Percentiles rank a stretch among this genome's conserved stretches.
These are phyloP conservation scores for Microtus montanus DNA, from an alignment of 2,113 vertebrate genomes.

Conservation along the genomic window DNA sequence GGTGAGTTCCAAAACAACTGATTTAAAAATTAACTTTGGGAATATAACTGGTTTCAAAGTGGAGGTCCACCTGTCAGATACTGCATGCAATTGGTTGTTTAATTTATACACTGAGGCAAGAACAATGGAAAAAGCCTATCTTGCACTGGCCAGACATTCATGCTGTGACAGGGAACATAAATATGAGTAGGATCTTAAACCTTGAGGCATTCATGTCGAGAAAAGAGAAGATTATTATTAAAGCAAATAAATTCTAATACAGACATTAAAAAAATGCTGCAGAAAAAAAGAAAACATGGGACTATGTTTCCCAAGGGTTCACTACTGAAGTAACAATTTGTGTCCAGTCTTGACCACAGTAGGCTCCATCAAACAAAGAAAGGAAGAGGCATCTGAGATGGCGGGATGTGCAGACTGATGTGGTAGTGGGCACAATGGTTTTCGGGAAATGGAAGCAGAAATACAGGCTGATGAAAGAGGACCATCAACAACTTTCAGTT, in stretches of 20 bases:
- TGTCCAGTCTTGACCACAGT: neutral
- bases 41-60: slow-evolving; percentile 66
- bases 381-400: neutral
- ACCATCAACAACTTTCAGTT: slow-evolving; percentile 1
- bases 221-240: slow-evolving; percentile 43
- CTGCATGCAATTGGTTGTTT: slow-evolving; percentile 79
- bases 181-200: slow-evolving; percentile 25
- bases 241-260: slow-evolving; percentile 44
- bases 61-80: slow-evolving; percentile 44
- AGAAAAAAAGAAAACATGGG: slow-evolving; percentile 14
- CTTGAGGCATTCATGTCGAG: neutral
- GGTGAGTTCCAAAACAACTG: slow-evolving; percentile 67
- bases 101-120: slow-evolving; percentile 34
- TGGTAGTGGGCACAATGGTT: neutral
- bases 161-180: neutral
- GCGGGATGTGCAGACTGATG: neutral
- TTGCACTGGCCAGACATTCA: neutral
- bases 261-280: neutral
- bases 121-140: slow-evolving; percentile 13
- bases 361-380: neutral
- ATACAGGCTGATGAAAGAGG: neutral
- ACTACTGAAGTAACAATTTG: neutral
- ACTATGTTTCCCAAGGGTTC: neutral
- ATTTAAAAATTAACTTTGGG: slow-evolving; percentile 77
- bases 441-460: neutral